These are phyloP conservation scores for Cepphus grylle DNA, from an alignment of 2,113 vertebrate species.

Conservation along the genomic window DNA sequence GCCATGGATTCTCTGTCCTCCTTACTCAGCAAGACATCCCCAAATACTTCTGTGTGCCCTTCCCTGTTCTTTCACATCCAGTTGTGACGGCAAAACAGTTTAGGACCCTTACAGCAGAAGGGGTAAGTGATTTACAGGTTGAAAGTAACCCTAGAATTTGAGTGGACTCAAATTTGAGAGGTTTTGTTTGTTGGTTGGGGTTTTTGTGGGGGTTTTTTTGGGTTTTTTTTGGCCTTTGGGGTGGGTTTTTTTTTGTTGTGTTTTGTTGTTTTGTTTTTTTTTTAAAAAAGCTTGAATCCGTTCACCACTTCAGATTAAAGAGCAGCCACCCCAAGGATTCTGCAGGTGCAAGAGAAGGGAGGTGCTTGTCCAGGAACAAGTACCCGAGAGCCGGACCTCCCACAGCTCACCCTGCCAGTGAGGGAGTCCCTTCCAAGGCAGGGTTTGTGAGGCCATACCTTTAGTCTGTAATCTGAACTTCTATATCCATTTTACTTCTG, in stretches of 20 bases:
- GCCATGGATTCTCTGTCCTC: neutral
- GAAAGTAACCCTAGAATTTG: neutral
- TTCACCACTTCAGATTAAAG: neutral
- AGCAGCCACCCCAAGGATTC: neutral
- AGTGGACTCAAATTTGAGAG: neutral
- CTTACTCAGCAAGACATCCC: neutral
- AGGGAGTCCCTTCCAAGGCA: neutral
- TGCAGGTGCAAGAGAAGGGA: neutral
- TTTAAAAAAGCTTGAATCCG: neutral
- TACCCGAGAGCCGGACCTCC: neutral
- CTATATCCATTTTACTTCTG: neutral
- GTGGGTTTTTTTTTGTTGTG: neutral
- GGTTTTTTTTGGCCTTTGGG: neutral
- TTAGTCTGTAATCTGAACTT: neutral
- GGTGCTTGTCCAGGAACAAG: neutral
- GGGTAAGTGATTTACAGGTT: neutral
- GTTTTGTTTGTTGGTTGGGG: neutral
- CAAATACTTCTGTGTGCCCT: neutral
- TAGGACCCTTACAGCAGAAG: neutral
- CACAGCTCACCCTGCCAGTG: fast-evolving
- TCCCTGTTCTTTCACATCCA: neutral
- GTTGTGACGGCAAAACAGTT: neutral
- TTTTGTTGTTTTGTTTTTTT: neutral
- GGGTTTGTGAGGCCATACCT: neutral
- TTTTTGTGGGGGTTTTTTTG: neutral